These are phyloP conservation scores for Scartelaos histophorus DNA, from an alignment of 2,113 vertebrate species.

Conservation along the genomic window DNA sequence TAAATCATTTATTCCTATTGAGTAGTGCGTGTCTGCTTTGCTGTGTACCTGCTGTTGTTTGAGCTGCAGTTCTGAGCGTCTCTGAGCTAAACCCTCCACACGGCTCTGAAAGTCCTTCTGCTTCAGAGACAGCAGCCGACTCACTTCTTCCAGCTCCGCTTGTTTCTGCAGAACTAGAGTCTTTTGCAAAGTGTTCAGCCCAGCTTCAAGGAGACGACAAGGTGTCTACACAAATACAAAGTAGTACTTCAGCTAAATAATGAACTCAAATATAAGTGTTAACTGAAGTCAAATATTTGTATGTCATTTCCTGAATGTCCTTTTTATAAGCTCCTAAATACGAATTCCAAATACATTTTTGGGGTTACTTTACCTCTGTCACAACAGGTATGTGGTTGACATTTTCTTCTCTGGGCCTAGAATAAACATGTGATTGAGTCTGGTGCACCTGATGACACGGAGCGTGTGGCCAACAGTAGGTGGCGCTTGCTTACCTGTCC, in stretches of 20 bases:
- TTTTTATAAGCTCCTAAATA: neutral
- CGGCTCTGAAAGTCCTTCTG: constrained; percentile 66
- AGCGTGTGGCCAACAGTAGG: neutral
- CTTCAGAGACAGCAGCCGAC: constrained; percentile 69
- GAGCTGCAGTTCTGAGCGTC: constrained; percentile 62
- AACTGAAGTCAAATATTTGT: too few species aligned
- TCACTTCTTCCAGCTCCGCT: constrained; percentile 67
- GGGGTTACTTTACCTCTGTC: constrained; percentile 60
- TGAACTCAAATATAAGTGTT: neutral
- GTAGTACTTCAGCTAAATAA: neutral
- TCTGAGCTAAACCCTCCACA: constrained; percentile 49
- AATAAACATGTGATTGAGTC: neutral
- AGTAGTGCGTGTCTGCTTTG: constrained; percentile 15
- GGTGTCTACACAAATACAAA: constrained; percentile 47
- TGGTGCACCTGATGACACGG: neutral
- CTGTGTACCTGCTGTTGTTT: constrained; percentile 69
- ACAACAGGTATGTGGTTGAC: constrained; percentile 66
- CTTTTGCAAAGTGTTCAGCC: constrained; percentile 72
- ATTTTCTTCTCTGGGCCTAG: constrained; percentile 56
- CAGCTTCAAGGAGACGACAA: constrained; percentile 59
- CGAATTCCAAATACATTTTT: neutral
- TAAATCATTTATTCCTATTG: neutral
- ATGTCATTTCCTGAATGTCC: too few species aligned
- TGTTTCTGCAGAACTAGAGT: constrained; percentile 74
- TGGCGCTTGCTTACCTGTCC: constrained; percentile 60